These are phyloP conservation scores for Halcyon leucocephala DNA, from an alignment of 2,797 vertebrate species.

Conservation along the genomic window DNA sequence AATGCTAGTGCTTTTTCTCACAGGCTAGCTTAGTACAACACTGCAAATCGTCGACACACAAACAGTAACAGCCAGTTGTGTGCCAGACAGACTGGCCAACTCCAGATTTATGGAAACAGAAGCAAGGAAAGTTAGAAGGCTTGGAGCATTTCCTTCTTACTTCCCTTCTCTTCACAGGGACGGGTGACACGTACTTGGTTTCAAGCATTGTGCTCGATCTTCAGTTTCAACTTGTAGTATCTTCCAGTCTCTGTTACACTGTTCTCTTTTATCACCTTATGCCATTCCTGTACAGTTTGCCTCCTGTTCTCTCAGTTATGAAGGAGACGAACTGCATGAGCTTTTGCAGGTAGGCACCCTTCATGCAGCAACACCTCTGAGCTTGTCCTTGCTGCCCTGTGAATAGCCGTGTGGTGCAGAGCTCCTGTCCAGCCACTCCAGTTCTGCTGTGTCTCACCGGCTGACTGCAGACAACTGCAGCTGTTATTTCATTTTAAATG, in stretches of 20 bases:
- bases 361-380: neutral
- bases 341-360: neutral
- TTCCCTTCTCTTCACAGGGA: neutral
- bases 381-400: neutral
- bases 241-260: neutral
- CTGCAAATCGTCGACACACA: neutral
- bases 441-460: neutral
- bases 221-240: neutral
- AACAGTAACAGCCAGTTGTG: neutral
- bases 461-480: neutral
- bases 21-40: neutral
- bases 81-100: neutral
- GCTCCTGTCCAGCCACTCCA: neutral
- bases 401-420: neutral
- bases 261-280: neutral
- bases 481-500: neutral
- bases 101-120: neutral
- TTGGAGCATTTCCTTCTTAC: neutral
- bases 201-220: neutral
- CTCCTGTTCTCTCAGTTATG: neutral
- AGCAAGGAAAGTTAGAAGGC: neutral
- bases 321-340: neutral
- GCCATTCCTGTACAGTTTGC: neutral
- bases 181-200: rapidly evolving
- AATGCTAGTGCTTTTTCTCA: neutral